Percentiles rank a stretch among this genome's conserved stretches.
These are phyloP conservation scores for Parnassius smintheus DNA, from an alignment of 2,888 invertebrate genomes.

Conservation along the genomic window DNA sequence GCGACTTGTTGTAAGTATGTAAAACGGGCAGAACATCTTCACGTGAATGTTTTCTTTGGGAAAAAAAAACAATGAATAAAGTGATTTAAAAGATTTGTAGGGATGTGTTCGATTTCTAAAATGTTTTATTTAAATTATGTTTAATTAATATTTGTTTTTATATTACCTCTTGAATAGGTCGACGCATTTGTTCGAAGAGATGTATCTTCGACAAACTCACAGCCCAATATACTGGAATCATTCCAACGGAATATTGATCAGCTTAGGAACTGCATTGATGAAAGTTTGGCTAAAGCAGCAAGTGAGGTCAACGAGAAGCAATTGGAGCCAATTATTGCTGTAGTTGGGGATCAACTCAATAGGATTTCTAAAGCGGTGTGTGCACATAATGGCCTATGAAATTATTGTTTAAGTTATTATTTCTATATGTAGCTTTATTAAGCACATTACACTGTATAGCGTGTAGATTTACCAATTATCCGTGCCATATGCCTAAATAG, in stretches of 20 bases:
- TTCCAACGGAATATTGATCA: constrained; percentile 56
- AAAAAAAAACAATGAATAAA: no score
- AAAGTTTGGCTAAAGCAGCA: constrained; percentile 50
- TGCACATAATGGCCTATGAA: constrained; percentile 20
- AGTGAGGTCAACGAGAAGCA: constrained; percentile 59
- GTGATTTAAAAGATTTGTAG: no score
- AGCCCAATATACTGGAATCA: constrained; percentile 42
- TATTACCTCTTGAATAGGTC: constrained; percentile 36
- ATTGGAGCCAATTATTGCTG: constrained; percentile 54
- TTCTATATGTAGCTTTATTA: no score
- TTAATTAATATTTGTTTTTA: no score
- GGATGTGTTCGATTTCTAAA: no score
- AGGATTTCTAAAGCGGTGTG: constrained; percentile 63
- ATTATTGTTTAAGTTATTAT: constrained; percentile 18
- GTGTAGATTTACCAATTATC: neutral
- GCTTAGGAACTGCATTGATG: constrained; percentile 57
- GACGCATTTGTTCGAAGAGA: constrained; percentile 49
- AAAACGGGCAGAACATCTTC: no score
- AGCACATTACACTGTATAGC: no score
- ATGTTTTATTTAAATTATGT: no score
- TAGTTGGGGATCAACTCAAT: constrained; percentile 58
- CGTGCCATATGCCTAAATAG: neutral
- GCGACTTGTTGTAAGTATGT: no score
- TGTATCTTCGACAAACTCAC: constrained; percentile 30
- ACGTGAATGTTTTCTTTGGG: no score